phyloP scores from a whole-genome alignment of 2,888 invertebrate species.

The Drosophila engyochracea region DNA sequence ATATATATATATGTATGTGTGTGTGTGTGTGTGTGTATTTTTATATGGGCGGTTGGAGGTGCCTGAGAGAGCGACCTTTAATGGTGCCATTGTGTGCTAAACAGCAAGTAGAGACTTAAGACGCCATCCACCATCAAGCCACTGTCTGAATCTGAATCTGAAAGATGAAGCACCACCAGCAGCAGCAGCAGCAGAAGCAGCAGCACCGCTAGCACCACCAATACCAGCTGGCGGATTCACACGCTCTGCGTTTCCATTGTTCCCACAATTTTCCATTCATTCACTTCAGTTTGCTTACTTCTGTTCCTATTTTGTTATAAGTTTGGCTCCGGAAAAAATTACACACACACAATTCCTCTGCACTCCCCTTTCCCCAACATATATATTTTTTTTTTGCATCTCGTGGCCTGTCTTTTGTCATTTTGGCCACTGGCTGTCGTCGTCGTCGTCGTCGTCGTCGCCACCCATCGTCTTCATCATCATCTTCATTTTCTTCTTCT shows the following conservation, averaged over 20 bases:
- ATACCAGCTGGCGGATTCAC: conserved; percentile 64
- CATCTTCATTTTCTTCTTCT: conserved; percentile 11
- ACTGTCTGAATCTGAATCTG: conserved; percentile 50
- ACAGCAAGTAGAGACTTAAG: conserved; percentile 60
- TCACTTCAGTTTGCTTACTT: conserved; percentile 77
- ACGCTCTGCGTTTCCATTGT: conserved; percentile 74
- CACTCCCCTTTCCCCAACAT: not conserved
- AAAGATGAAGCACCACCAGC: conserved; percentile 35
- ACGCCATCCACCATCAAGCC: conserved; percentile 14
- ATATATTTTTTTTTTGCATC: conserved; percentile 5
- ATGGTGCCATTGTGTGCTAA: conserved; percentile 83
- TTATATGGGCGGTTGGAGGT: conserved; percentile 17
- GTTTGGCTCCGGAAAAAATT: conserved; percentile 63
- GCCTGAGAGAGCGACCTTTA: conserved; percentile 69
- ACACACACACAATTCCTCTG: conserved; percentile 13
- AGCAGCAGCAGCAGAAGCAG: conserved; percentile 20
- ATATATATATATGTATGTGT: not conserved
- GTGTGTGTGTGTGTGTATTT: not conserved
- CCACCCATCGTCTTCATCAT: conserved; percentile 28
- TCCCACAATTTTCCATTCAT: conserved; percentile 82
- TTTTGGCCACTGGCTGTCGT: conserved; percentile 53
- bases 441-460: conserved; percentile 47
- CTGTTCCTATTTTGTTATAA: conserved; percentile 79
- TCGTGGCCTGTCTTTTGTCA: conserved; percentile 39
- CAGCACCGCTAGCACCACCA: conserved; percentile 22